Evolutionary conservation across 1,140 invertebrate species (phyloP).

Genomic region (Musca vetustissima): DNA sequence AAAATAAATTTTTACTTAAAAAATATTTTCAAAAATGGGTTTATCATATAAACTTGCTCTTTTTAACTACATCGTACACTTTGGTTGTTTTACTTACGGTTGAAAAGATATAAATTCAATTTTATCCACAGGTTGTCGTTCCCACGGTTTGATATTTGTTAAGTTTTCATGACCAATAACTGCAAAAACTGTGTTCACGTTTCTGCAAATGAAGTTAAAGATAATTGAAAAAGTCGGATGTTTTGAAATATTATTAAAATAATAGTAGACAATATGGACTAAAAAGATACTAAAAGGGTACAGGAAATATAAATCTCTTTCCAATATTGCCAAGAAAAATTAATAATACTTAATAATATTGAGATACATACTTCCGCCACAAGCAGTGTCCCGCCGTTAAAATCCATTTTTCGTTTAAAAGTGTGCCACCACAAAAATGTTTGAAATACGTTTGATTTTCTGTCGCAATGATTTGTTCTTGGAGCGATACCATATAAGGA

Average conservation of each 20-base stretch:
- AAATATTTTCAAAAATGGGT: too few species aligned
- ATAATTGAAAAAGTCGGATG: too few species aligned
- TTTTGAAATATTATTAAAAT: too few species aligned
- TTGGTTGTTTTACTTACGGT: constrained; percentile 35
- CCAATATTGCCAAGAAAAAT: too few species aligned
- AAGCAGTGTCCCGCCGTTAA: constrained; percentile 46
- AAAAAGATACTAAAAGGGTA: too few species aligned
- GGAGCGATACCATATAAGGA: constrained; percentile 47
- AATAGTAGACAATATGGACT: too few species aligned
- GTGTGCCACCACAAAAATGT: constrained; percentile 48
- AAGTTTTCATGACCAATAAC: constrained; percentile 47
- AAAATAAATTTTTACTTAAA: too few species aligned
- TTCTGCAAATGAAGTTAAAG: constrained; percentile 29
- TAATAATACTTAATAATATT: too few species aligned
- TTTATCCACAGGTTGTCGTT: constrained; percentile 28
- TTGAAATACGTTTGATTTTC: constrained; percentile 27
- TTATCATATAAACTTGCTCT: too few species aligned
- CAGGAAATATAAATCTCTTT: too few species aligned
- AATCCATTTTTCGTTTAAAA: constrained; percentile 47
- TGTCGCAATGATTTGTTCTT: constrained; percentile 32
- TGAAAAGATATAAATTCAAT: constrained; percentile 50
- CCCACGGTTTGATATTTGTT: constrained; percentile 32
- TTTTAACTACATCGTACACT: too few species aligned
- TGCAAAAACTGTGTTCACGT: constrained; percentile 36
- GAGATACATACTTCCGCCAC: constrained; percentile 44